Percentiles rank a stretch among this genome's conserved stretches.
These are phyloP conservation scores for Balearica regulorum DNA, from an alignment of 2,797 vertebrate genomes.

Conservation along the genomic window DNA sequence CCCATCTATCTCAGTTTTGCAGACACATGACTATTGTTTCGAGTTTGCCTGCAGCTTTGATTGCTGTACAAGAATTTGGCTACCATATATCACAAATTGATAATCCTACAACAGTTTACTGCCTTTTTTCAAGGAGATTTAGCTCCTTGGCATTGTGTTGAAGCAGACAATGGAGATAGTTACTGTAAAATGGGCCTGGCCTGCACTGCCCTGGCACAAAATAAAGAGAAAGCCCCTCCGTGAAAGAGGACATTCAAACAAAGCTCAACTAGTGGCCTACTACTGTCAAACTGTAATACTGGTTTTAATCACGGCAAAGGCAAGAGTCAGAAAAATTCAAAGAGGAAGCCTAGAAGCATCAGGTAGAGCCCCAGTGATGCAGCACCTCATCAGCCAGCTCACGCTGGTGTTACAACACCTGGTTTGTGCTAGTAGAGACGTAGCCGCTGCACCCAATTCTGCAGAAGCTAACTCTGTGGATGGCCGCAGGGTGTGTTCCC, in stretches of 20 bases:
- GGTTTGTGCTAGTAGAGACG: too few species aligned
- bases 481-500: background rate
- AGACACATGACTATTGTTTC: background rate
- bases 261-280: background rate
- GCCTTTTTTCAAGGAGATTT: background rate
- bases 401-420: background rate
- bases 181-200: background rate
- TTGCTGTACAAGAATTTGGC: background rate
- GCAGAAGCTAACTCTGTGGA: background rate
- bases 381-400: background rate
- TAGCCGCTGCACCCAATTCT: background rate
- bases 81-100: background rate
- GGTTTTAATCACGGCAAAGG: background rate
- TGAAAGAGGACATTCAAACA: background rate
- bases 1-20: background rate
- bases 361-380: rapidly evolving
- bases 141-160: background rate
- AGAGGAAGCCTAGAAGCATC: background rate
- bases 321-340: background rate
- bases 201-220: background rate
- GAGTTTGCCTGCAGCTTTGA: background rate
- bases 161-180: background rate
- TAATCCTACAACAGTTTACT: background rate
- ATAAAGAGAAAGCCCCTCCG: background rate
- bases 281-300: background rate